Evolutionary conservation across 2,888 invertebrate species (phyloP), one percentile per base, ranked within the genome.

Genomic region (Pristionchus entomophagus): DNA sequence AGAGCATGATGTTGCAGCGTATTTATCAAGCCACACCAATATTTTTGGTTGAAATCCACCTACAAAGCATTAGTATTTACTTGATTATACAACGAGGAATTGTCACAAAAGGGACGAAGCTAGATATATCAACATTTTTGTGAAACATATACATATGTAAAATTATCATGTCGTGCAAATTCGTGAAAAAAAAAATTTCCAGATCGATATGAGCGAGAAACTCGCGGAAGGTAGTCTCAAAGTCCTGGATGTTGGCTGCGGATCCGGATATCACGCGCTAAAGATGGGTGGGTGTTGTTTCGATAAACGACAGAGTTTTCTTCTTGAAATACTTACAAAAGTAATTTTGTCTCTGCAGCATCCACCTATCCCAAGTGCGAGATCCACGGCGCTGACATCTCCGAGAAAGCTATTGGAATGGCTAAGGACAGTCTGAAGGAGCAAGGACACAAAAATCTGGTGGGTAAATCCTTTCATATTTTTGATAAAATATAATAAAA

Each of bases 211-310:
- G 87, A 51, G 84, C 19, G 87, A 86, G 0, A 69, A 62, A 32
- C 85, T 89, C 32, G 51, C 81, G 17, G 35, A 81, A 17, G 91
- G 91, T 22, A 88, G 87, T 22, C 78, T 89, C 49, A 86, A 88
- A 84, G 88, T 88, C 12, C 86, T 92, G 56, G 91, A 92, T 84
- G 90, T 92, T 26, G 92, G 91, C 19, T 92, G 92, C 82, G 91
- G 92, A 2, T 87, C 65, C 59, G 92, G 92, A 14, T 91, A 91
- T 84, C 92, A 91, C 78, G 87, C 87, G 0, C 77, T 87, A 12
- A 65, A 87, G 32, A 77, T 90, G 49, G 88, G 87, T 87, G 26
- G n/a, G n/a, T n/a, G n/a, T n/a, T n/a, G n/a, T n/a, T n/a, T n/a
- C n/a, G n/a, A n/a, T n/a, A n/a, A n/a, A n/a, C n/a, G n/a, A n/a